These are phyloP conservation scores for Myodes glareolus DNA, from an alignment of 2,113 vertebrate genomes.

Conservation along the genomic window DNA sequence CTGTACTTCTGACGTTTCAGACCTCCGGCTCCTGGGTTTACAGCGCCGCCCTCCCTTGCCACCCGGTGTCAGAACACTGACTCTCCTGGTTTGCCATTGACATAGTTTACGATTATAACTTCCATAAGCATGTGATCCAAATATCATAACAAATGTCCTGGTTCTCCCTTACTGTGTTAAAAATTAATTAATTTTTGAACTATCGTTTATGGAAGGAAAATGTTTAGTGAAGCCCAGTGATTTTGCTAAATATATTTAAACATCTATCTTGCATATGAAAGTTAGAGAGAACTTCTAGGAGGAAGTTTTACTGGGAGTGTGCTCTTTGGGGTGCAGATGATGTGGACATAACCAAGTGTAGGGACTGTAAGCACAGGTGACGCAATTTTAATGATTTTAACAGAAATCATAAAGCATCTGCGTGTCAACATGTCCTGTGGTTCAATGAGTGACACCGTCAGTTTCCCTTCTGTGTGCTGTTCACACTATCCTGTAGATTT, in stretches of 20 bases:
- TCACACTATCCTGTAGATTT: background rate
- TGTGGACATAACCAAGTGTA: no score
- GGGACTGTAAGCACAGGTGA: no score
- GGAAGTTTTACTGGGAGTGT: background rate
- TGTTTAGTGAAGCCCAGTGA: background rate
- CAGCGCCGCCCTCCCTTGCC: rapidly evolving
- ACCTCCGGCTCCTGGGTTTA: background rate
- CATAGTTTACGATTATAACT: background rate
- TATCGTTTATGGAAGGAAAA: background rate
- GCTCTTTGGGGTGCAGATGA: no score
- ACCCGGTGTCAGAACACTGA: background rate
- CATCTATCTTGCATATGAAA: background rate
- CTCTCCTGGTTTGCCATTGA: background rate
- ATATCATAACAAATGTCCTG: background rate
- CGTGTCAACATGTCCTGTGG: background rate
- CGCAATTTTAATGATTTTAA: background rate
- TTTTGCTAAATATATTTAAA: background rate
- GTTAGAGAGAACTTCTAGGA: background rate
- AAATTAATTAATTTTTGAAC: background rate
- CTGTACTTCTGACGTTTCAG: background rate
- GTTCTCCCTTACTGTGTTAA: background rate
- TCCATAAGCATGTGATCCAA: background rate
- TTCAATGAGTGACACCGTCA: background rate
- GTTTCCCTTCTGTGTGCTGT: background rate
- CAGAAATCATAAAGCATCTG: background rate